Conservation (phyloP, 2,797 vertebrate species). For the Tokudaia tokunoshimensis region DNA sequence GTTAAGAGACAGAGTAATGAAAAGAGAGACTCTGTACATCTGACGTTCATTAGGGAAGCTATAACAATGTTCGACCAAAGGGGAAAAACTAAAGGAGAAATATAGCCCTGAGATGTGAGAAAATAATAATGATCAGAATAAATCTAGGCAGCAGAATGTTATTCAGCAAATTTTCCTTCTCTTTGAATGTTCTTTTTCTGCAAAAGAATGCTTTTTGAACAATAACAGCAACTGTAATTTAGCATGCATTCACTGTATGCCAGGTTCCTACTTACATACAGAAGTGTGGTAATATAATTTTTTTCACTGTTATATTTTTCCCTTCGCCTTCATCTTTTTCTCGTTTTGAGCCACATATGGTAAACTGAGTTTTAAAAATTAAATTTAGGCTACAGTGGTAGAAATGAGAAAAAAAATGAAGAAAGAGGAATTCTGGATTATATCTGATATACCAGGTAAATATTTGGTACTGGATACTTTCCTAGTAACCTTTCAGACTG, state of each 20-base stretch:
- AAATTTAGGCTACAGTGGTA: background rate
- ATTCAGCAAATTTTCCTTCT: background rate
- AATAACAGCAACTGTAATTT: background rate
- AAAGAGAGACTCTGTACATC: conserved; percentile 11
- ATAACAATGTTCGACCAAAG: conserved; percentile 48
- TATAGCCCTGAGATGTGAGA: background rate
- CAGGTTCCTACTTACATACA: background rate
- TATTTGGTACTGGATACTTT: background rate
- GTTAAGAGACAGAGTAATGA: conserved; percentile 53
- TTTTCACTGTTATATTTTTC: conserved; percentile 14
- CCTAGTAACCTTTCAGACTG: background rate
- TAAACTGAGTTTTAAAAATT: conserved; percentile 35
- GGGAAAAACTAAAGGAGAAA: background rate
- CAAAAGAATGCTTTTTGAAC: conserved; percentile 47
- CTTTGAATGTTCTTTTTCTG: conserved; percentile 53
- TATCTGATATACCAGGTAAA: background rate
- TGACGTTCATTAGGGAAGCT: conserved; percentile 35
- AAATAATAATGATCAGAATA: conserved; percentile 57
- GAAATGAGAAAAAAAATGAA: conserved; percentile 51
- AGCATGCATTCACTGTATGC: background rate
- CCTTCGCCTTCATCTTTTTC: background rate
- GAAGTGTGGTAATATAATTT: background rate
- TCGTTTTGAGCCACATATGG: conserved; percentile 55
- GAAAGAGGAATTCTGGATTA: background rate
- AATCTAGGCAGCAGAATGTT: conserved; percentile 51